Base-by-base conservation (phyloP, 2,888 invertebrate genomes). In the Epirrhoe tristata region DNA sequence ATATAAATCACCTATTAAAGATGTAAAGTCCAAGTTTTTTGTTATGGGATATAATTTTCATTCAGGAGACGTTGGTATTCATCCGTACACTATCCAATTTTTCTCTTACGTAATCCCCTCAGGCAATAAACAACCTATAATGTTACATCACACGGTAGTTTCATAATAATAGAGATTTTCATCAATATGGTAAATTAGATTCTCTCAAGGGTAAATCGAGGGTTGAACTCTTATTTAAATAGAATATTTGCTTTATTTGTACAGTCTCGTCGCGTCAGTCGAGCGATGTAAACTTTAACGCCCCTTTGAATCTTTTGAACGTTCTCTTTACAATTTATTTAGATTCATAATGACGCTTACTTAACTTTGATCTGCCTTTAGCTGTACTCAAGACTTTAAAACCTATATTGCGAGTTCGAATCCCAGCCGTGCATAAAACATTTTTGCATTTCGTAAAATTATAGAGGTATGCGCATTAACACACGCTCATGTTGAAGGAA, bases 181-280 rank as follows among this genome's bases (percentile, higher is more conserved):
- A 58, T 58, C 53, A 53, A 63, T 63, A 58, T 17, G 34, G 48
- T 58, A 63, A 63, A 63, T 58, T 48, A 63, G 58, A 54, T 58
- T 46, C 63, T 63, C 57, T 58, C 63, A 56, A 63, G 63, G 63
- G 63, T 58, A 63, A 46, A 52, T 63, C 16, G 51, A 56, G 62
- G 62, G 56, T 63, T 63, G 10, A 52, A 58, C 52, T 63, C 39
- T 58, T 53, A 63, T 63, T 57, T 63, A 51, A 63, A 57, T 52
- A 55, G 48, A 63, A 43, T 57, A 63, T 63, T 36, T 51, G 32
- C 51, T 57, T 51, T 63, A 34, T 10, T 43, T 56, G 50, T 57
- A 46, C 43, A 31, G 51, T 48, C 32, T 59, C 59, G 39, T 36
- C 39, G 6, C 51, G 52, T 31, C 39, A 5, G 39, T 57, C 39